phyloP scores from a whole-genome alignment of 2,888 invertebrate genomes.

The Rotaria sp. region DNA sequence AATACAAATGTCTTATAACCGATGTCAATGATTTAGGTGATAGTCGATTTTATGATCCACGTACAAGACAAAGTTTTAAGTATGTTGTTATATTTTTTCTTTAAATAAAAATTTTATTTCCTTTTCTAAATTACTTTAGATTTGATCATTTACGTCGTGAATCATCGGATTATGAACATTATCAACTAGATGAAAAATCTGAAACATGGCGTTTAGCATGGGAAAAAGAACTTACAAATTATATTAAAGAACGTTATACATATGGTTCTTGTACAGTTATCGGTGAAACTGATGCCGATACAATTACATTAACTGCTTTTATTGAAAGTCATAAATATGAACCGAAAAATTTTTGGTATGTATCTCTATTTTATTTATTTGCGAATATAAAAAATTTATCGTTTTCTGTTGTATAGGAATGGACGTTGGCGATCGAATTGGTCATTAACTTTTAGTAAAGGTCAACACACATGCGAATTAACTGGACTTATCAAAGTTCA shows the following conservation, averaged over 20 bases:
- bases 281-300: constrained; percentile 58
- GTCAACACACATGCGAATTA: constrained; percentile 22
- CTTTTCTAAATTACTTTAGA: not conserved
- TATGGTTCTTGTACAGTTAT: constrained; percentile 71
- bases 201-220: constrained; percentile 85
- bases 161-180: constrained; percentile 49
- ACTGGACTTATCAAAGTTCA: constrained; percentile 39
- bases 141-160: constrained; percentile 44
- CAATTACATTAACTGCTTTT: constrained; percentile 76
- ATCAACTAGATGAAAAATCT: constrained; percentile 60
- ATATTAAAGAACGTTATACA: constrained; percentile 85
- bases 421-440: constrained; percentile 40
- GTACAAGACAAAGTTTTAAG: constrained; percentile 79
- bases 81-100: constrained; percentile 42
- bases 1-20: constrained; percentile 73
- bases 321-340: constrained; percentile 98
- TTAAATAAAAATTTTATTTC: not conserved
- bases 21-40: constrained; percentile 92
- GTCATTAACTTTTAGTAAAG: constrained; percentile 36
- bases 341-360: constrained; percentile 70
- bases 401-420: not conserved
- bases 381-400: not conserved
- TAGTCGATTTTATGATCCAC: constrained; percentile 86
- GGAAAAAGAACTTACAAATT: constrained; percentile 78
- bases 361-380: too few species aligned